A percentile compares a stretch with the other conserved stretches of the same genome.
These are phyloP conservation scores for Danionella dracula DNA, from an alignment of 2,797 vertebrate genomes.

Conservation along the genomic window DNA sequence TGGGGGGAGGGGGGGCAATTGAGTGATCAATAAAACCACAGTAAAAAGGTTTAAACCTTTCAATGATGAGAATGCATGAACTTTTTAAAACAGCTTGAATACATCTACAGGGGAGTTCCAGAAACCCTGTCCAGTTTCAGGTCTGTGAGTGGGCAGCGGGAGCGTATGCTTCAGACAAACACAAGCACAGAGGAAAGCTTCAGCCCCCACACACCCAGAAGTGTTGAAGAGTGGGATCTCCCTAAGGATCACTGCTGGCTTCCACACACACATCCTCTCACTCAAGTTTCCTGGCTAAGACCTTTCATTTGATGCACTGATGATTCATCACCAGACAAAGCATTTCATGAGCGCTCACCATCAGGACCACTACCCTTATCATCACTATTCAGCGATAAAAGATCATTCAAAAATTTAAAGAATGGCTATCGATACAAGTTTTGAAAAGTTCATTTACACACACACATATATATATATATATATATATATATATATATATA, in stretches of 20 bases:
- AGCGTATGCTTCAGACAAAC: conserved; percentile 27
- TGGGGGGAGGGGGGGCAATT: too few species aligned
- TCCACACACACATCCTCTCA: neutral
- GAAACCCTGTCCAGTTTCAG: neutral
- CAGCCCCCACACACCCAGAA: conserved; percentile 26
- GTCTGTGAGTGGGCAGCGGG: conserved; percentile 27
- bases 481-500: too few species aligned
- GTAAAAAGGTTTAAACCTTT: too few species aligned
- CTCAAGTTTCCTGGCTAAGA: neutral
- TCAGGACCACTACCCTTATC: neutral
- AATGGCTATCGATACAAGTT: too few species aligned
- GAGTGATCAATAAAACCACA: too few species aligned
- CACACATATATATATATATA: too few species aligned
- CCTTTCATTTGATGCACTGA: neutral
- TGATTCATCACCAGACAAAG: conserved; percentile 13
- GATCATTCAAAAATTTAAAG: neutral
- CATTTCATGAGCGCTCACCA: conserved; percentile 2
- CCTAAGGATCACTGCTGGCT: conserved; percentile 27
- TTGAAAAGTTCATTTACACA: too few species aligned
- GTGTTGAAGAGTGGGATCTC: conserved; percentile 41
- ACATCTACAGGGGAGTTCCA: too few species aligned
- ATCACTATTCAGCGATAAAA: neutral
- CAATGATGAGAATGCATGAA: too few species aligned
- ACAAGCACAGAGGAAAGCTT: conserved; percentile 27
- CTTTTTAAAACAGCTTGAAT: too few species aligned